These are phyloP conservation scores for Collichthys lucidus DNA, from an alignment of 2,113 vertebrate species.

Conservation along the genomic window DNA sequence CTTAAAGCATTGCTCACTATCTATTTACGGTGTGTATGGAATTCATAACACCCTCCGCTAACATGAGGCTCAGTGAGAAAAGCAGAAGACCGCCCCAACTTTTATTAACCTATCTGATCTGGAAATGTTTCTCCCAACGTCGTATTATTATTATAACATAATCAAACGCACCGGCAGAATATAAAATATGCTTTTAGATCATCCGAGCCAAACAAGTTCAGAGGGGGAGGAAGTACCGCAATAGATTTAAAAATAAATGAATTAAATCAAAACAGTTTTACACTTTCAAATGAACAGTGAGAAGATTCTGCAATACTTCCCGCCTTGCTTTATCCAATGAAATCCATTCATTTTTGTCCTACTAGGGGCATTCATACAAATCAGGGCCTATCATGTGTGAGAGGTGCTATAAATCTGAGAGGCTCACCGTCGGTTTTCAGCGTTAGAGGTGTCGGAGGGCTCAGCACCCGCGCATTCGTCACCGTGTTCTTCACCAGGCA, in stretches of 20 bases:
- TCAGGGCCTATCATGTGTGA: neutral
- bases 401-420: constrained; percentile 10
- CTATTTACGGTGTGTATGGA: constrained; percentile 71
- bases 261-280: neutral
- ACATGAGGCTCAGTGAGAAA: constrained; percentile 26
- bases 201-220: constrained; percentile 36
- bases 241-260: neutral
- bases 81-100: constrained; percentile 12
- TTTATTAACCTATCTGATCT: constrained; percentile 43
- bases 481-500: constrained; percentile 95
- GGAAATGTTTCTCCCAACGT: constrained; percentile 10
- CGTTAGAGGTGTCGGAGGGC: constrained; percentile 95
- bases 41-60: constrained; percentile 62
- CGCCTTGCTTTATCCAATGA: constrained; percentile 4
- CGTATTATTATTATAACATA: constrained; percentile 7
- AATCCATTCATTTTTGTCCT: constrained; percentile 12
- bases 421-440: constrained; percentile 93
- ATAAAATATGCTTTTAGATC: constrained; percentile 40
- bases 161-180: constrained; percentile 25
- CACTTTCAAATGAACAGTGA: constrained; percentile 14
- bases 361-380: constrained; percentile 22
- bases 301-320: neutral
- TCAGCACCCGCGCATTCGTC: constrained; percentile 93
- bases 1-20: constrained; percentile 75
- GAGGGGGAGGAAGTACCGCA: neutral